Evolutionary conservation across 2,888 invertebrate species (phyloP).

Genomic region (Thereva unica): DNA sequence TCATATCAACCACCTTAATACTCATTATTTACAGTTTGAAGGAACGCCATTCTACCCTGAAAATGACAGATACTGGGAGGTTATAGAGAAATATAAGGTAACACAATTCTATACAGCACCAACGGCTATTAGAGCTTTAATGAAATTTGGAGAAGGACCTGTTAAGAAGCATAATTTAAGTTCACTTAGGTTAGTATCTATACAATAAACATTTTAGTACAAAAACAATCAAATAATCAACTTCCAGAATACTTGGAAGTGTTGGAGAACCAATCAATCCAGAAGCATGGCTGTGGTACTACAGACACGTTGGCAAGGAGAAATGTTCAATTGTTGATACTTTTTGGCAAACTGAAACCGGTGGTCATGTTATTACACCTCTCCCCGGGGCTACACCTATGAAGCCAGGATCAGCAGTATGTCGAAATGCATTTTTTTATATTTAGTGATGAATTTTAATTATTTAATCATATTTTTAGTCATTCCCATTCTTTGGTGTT

Average conservation of each 20-base stretch:
- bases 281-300: conserved; percentile 98
- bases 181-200: conserved; percentile 51
- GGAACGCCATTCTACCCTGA: conserved; percentile 95
- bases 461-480: conserved; percentile 60
- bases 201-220: background rate
- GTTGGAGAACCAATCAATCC: conserved; percentile 99
- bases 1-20: background rate
- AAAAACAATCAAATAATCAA: conserved; percentile 13
- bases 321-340: conserved; percentile 95
- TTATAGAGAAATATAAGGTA: conserved; percentile 92
- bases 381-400: conserved; percentile 94
- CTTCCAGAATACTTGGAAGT: conserved; percentile 80
- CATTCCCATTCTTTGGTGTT: conserved; percentile 97
- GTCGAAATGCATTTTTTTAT: conserved; percentile 50
- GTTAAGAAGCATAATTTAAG: conserved; percentile 70
- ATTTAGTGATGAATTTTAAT: background rate
- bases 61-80: conserved; percentile 90
- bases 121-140: conserved; percentile 93
- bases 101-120: conserved; percentile 98
- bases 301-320: conserved; percentile 77
- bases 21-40: conserved; percentile 73
- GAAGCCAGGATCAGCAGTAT: conserved; percentile 97
- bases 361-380: conserved; percentile 95
- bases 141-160: conserved; percentile 88
- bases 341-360: conserved; percentile 99